These are phyloP conservation scores for Shargacucullia verbasci DNA, from an alignment of 2,888 invertebrate species.

Conservation along the genomic window DNA sequence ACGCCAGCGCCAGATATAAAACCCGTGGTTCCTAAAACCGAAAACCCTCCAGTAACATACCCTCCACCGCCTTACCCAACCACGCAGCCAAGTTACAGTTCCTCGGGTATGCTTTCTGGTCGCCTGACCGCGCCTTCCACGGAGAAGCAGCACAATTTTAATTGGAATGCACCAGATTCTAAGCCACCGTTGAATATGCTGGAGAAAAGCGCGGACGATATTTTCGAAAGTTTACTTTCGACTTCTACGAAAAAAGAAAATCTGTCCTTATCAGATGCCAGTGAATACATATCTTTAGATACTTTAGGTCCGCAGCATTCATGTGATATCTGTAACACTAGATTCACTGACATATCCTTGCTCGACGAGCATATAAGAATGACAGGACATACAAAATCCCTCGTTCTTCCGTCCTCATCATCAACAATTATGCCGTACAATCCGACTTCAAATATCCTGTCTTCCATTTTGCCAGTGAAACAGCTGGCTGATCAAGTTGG, in stretches of 20 bases:
- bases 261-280: conserved; percentile 77
- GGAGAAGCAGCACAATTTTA: conserved; percentile 84
- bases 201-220: conserved; percentile 85
- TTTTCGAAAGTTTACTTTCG: conserved; percentile 83
- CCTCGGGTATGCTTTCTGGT: conserved; percentile 59
- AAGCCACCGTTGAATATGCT: conserved; percentile 81
- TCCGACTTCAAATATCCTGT: conserved; percentile 74
- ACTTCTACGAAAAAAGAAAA: conserved; percentile 79
- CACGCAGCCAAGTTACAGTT: conserved; percentile 57
- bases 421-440: conserved; percentile 79
- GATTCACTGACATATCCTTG: conserved; percentile 87
- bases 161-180: conserved; percentile 85
- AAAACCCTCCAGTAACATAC: conserved; percentile 65
- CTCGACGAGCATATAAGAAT: conserved; percentile 87
- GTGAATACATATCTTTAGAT: conserved; percentile 91
- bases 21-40: conserved; percentile 79
- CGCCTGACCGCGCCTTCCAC: conserved; percentile 69
- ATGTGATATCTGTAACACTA: conserved; percentile 90
- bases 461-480: conserved; percentile 82
- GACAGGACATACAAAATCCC: conserved; percentile 87
- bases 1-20: conserved; percentile 83
- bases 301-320: conserved; percentile 89
- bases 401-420: conserved; percentile 69
- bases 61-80: conserved; percentile 68
- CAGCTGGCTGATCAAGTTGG: conserved; percentile 86